A percentile compares a stretch with the other conserved stretches of the same genome.
phyloP scores from a whole-genome alignment of 1,140 invertebrate species.

The Heliconius melpomene region DNA sequence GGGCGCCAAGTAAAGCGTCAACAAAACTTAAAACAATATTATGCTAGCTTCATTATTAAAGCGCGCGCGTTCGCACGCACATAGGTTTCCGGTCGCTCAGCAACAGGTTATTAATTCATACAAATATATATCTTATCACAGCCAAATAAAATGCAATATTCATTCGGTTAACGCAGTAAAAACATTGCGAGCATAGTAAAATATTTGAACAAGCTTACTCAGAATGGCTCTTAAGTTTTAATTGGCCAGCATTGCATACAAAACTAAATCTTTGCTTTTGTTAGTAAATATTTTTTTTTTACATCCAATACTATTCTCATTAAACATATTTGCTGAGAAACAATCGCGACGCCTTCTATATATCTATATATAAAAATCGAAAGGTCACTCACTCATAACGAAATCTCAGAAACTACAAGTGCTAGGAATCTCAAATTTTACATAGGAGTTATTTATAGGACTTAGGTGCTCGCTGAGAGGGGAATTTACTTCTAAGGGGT shows the following conservation, averaged over 20 bases:
- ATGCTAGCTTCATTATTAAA: slow-evolving; percentile 53
- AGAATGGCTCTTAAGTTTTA: slow-evolving; percentile 54
- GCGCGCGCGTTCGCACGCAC: slow-evolving; percentile 57
- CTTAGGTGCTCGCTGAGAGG: too few relatives aligned
- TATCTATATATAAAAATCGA: too few relatives aligned
- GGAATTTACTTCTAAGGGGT: too few relatives aligned
- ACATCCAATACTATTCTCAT: neutral
- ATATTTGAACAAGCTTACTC: slow-evolving; percentile 50
- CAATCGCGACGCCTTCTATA: too few relatives aligned
- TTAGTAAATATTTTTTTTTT: slow-evolving; percentile 4
- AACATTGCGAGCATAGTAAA: slow-evolving; percentile 39
- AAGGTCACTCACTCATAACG: too few relatives aligned
- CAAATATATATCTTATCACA: slow-evolving; percentile 42
- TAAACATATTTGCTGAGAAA: neutral
- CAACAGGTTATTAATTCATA: slow-evolving; percentile 38
- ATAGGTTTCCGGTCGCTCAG: slow-evolving; percentile 55
- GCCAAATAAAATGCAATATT: slow-evolving; percentile 46
- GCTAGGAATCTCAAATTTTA: too few relatives aligned
- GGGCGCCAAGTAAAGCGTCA: slow-evolving; percentile 36
- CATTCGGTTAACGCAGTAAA: slow-evolving; percentile 3
- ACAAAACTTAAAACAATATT: slow-evolving; percentile 36
- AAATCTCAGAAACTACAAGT: too few relatives aligned
- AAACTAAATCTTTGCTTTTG: slow-evolving; percentile 6
- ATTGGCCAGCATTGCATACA: slow-evolving; percentile 53
- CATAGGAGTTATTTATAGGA: too few relatives aligned